Evolutionary conservation across 1,140 invertebrate species (phyloP).

Genomic region (Octopus bimaculoides): DNA sequence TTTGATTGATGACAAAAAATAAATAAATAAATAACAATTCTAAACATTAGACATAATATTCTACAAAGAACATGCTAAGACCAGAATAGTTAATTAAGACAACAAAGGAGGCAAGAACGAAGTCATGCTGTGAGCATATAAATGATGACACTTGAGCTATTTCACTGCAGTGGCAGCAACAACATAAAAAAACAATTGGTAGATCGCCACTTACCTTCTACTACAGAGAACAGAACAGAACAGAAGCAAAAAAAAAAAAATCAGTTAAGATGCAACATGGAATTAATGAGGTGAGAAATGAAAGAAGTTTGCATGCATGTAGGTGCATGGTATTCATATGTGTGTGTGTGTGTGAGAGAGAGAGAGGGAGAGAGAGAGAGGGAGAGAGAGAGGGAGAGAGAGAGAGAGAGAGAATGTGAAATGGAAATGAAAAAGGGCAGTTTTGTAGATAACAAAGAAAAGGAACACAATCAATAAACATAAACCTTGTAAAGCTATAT

Average conservation of each 20-base stretch:
- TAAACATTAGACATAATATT: too few species aligned
- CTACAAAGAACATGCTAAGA: neutral
- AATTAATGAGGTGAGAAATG: neutral
- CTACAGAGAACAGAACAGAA: conserved; percentile 8
- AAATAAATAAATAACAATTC: too few species aligned
- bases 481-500: too few species aligned
- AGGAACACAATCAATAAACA: too few species aligned
- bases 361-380: conserved; percentile 4
- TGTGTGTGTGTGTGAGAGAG: neutral
- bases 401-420: neutral
- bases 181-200: conserved; percentile 8
- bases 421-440: too few species aligned
- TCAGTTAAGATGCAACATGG: neutral
- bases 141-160: too few species aligned
- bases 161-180: neutral
- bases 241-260: conserved; percentile 12
- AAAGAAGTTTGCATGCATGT: neutral
- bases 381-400: neutral
- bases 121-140: too few species aligned
- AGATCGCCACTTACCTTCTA: conserved; percentile 19
- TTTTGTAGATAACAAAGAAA: too few species aligned
- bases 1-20: too few species aligned
- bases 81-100: conserved; percentile 11
- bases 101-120: conserved; percentile 12
- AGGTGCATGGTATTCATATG: too few species aligned